Evolutionary conservation across 2,888 invertebrate species (phyloP), one percentile per base, ranked within the genome.

Genomic region (Spisula solida): DNA sequence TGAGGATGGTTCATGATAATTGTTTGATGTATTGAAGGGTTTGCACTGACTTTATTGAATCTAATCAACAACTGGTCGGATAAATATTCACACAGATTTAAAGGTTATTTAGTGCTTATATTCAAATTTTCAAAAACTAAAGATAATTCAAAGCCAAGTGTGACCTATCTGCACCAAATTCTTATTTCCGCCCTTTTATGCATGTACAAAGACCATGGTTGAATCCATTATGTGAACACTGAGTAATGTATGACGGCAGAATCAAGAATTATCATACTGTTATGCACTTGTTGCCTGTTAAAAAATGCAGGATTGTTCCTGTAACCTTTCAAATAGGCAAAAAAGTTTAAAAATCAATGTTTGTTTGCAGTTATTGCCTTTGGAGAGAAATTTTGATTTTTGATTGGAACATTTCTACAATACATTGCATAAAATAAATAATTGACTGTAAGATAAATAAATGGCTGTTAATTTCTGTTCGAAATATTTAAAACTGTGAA

Each of bases 391-490:
- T 60, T 51, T 6, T 66, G 25, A 56, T 1, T n/a, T 56, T n/a
- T n/a, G n/a, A n/a, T n/a, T n/a, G 20, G n/a, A 14, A 56, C 14
- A n/a, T 18, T 56, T 6, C n/a, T 56, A 56, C 18, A 56, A 56
- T 56, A n/a, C 6, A 41, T 2, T 8, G 41, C 41, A 51, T 51
- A 66, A 25, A 10, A 66, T 66, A 75, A 75, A 16, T 16, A 75
- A 70, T 29, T 70, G 70, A 75, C 25, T 34, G 70, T 70, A 75
- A 31, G 34, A 75, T 34, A 75, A 75, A 75, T 34, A 75, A 75
- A 18, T 75, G 75, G 12, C 75, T 75, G 75, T 75, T 75, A 16
- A 75, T 75, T 75, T 31, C 31, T 75, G 18, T 75, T 75, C 31
- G 18, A 41, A 41, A 6, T 16, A 12, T 75, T 12, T 75, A 75